Conservation (phyloP, 2,888 invertebrate species). For the Saturnia japonica region DNA sequence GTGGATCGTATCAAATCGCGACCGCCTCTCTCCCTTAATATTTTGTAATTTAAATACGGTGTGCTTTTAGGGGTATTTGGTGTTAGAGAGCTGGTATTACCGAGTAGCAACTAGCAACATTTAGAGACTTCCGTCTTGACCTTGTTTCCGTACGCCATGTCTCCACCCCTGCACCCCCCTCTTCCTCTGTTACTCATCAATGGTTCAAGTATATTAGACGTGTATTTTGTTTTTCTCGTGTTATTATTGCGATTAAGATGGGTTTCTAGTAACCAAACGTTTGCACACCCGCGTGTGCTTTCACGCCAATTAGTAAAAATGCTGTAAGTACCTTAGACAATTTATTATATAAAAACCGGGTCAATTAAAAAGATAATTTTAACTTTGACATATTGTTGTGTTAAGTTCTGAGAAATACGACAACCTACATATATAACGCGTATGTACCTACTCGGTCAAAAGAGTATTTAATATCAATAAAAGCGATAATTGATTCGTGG, state of each 20-base stretch:
- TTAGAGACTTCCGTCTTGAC: background rate
- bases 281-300: conserved; percentile 89
- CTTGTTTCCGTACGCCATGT: conserved; percentile 6
- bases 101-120: background rate
- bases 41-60: background rate
- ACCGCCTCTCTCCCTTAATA: too few relatives aligned
- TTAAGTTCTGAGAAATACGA: background rate
- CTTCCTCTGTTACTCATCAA: conserved; percentile 71
- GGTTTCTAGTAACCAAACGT: conserved; percentile 86
- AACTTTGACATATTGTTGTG: conserved; percentile 10
- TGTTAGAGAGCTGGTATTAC: background rate
- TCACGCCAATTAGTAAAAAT: conserved; percentile 82
- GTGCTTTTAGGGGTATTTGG: background rate
- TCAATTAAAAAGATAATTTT: background rate
- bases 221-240: conserved; percentile 73
- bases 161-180: conserved; percentile 20
- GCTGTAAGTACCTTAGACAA: conserved; percentile 82
- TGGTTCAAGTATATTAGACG: conserved; percentile 67
- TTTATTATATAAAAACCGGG: conserved; percentile 22
- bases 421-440: background rate
- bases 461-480: background rate
- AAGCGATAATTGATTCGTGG: background rate
- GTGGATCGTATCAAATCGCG: too few relatives aligned
- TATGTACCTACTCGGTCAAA: background rate
- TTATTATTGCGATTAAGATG: conserved; percentile 85